A percentile compares a stretch with the other conserved stretches of the same genome.
phyloP scores from a whole-genome alignment of 1,140 invertebrate species.

The Scaptomyza graminum region DNA sequence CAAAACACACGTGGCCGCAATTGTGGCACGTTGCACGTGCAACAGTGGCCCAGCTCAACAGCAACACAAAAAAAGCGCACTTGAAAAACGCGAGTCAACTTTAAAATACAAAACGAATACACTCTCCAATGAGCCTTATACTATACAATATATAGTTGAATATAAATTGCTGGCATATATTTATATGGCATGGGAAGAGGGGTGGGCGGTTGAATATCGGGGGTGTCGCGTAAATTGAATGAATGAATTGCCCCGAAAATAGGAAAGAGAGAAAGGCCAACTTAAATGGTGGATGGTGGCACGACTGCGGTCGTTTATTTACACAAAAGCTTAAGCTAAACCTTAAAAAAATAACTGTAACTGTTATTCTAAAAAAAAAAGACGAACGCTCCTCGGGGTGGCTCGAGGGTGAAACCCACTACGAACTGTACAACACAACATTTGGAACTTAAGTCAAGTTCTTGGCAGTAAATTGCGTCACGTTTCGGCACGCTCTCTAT shows the following conservation, averaged over 20 bases:
- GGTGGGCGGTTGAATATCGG: constrained; percentile 55
- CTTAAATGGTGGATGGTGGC: constrained; percentile 50
- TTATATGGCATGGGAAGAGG: neutral
- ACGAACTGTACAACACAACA: constrained; percentile 17
- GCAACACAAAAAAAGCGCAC: constrained; percentile 55
- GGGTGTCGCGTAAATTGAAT: constrained; percentile 82
- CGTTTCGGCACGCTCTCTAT: constrained; percentile 69
- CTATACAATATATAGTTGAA: constrained; percentile 9
- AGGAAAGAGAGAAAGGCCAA: constrained; percentile 45
- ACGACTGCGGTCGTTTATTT: constrained; percentile 82
- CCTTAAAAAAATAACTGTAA: constrained; percentile 82
- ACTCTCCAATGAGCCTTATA: constrained; percentile 10
- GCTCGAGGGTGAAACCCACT: constrained; percentile 66
- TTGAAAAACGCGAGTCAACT: constrained; percentile 68
- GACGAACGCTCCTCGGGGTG: constrained; percentile 57
- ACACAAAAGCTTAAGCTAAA: constrained; percentile 83
- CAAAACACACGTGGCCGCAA: constrained; percentile 83
- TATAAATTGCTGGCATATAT: constrained; percentile 40
- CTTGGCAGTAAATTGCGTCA: constrained; percentile 81
- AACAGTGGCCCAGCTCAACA: constrained; percentile 56
- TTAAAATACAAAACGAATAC: constrained; percentile 58
- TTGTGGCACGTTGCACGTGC: constrained; percentile 82
- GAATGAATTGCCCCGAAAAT: constrained; percentile 67
- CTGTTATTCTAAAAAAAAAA: constrained; percentile 75
- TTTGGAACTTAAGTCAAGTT: constrained; percentile 77